Evolutionary conservation across 2,797 vertebrate genomes (phyloP).

Genomic region (Rhinogobio ventralis): DNA sequence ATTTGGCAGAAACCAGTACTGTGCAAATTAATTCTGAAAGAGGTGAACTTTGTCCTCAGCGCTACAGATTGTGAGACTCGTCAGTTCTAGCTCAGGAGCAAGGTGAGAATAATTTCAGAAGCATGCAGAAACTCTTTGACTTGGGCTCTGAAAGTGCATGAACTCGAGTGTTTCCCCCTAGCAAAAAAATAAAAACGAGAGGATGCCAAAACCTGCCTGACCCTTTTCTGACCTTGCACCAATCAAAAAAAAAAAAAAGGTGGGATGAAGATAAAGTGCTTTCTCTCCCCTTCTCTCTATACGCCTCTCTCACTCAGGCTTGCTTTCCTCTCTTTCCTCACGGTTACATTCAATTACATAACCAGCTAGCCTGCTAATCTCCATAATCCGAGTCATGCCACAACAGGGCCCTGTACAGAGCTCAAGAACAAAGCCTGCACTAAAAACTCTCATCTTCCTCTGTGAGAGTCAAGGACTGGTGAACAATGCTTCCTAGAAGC

Average conservation of each 20-base stretch:
- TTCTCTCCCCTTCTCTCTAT: background rate
- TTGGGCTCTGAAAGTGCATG: constrained; percentile 32
- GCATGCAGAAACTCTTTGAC: background rate
- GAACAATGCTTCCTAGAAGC: constrained; percentile 13
- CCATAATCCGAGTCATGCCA: constrained; percentile 61
- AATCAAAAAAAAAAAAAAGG: background rate
- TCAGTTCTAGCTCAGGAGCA: background rate
- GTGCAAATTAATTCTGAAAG: background rate
- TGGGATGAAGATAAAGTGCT: background rate
- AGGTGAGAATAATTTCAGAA: background rate
- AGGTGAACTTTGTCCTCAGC: background rate
- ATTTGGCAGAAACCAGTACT: background rate
- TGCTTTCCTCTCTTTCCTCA: constrained; percentile 38
- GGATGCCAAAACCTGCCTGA: constrained; percentile 36
- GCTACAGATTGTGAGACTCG: background rate
- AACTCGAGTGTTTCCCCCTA: constrained; percentile 34
- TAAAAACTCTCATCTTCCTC: constrained; percentile 53
- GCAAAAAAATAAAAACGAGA: background rate
- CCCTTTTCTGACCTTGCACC: constrained; percentile 21
- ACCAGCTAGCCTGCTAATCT: constrained; percentile 64
- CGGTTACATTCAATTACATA: constrained; percentile 65
- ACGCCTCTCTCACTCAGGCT: background rate
- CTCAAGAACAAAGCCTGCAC: constrained; percentile 52
- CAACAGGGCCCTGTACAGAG: constrained; percentile 55
- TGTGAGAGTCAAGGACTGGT: constrained; percentile 10